These are phyloP conservation scores for Acanthisitta chloris DNA, from an alignment of 2,113 vertebrate genomes.

Conservation along the genomic window DNA sequence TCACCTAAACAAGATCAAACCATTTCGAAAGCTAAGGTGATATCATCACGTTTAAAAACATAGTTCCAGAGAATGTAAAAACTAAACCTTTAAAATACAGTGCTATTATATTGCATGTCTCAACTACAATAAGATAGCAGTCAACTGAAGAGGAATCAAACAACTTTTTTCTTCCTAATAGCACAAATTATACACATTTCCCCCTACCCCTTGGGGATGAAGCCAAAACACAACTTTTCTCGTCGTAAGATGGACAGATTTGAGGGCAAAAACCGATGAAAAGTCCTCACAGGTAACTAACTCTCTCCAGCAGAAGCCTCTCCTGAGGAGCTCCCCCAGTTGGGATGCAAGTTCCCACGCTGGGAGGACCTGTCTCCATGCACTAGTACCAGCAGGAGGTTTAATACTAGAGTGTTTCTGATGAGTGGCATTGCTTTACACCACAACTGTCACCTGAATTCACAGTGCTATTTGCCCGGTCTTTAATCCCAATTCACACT, in stretches of 20 bases:
- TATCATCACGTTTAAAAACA: constrained; percentile 55
- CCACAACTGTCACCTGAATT: not conserved
- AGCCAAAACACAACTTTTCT: constrained; percentile 48
- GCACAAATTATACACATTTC: not conserved
- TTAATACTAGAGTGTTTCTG: not conserved
- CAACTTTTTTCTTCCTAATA: constrained; percentile 43
- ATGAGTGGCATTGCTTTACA: not conserved
- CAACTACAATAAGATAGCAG: constrained; percentile 41
- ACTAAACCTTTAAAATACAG: constrained; percentile 41
- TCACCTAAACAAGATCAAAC: constrained; percentile 57
- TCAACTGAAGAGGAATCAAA: constrained; percentile 36
- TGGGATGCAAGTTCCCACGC: not conserved
- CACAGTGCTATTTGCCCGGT: constrained; percentile 10
- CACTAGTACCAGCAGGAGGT: not conserved
- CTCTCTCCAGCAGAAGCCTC: not conserved
- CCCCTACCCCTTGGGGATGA: constrained; percentile 31
- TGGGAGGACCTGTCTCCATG: not conserved
- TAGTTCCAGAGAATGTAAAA: constrained; percentile 47
- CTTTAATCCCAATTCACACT: not conserved
- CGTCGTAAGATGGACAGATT: not conserved
- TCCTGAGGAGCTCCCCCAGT: not conserved
- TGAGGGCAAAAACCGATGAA: not conserved
- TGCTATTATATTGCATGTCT: constrained; percentile 26
- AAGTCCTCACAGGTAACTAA: not conserved
- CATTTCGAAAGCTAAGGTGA: constrained; percentile 63